These are phyloP conservation scores for Diarsia brunnea DNA, from an alignment of 2,888 invertebrate species.

Conservation along the genomic window DNA sequence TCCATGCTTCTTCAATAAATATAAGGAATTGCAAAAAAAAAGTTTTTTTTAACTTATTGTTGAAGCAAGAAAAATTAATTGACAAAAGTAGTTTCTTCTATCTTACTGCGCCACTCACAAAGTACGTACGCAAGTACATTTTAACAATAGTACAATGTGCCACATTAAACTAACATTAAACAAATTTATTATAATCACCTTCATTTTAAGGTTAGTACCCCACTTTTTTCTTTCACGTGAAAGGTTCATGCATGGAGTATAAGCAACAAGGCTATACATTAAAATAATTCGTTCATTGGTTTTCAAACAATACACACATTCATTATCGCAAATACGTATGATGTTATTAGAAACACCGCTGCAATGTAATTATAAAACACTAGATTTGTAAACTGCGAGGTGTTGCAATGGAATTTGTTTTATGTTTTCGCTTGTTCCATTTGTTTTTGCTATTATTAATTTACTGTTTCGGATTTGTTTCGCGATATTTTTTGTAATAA, in stretches of 20 bases:
- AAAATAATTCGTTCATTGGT: conserved; percentile 18
- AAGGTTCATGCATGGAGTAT: conserved; percentile 50
- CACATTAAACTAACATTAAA: conserved; percentile 48
- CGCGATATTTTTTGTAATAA: background rate
- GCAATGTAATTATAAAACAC: conserved; percentile 37
- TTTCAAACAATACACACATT: conserved; percentile 15
- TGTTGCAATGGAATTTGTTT: conserved; percentile 8
- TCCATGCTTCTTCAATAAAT: background rate
- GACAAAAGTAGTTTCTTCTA: background rate
- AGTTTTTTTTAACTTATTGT: background rate
- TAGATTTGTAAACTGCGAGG: conserved; percentile 23
- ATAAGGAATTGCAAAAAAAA: background rate
- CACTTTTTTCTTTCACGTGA: conserved; percentile 58
- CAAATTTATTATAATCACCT: conserved; percentile 52
- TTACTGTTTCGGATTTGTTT: background rate
- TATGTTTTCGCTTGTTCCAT: conserved; percentile 20
- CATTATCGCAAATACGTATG: conserved; percentile 26
- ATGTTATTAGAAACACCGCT: conserved; percentile 24
- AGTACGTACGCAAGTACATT: conserved; percentile 6
- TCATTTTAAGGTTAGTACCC: conserved; percentile 46
- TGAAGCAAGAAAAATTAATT: no score
- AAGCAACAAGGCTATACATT: conserved; percentile 31
- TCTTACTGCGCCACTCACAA: conserved; percentile 18
- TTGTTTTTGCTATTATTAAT: conserved; percentile 10
- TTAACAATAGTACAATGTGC: conserved; percentile 47